Percentiles rank a stretch among this genome's conserved stretches.
Conservation (phyloP, 1,140 invertebrate species). For the Brachionus rotundiformis region DNA sequence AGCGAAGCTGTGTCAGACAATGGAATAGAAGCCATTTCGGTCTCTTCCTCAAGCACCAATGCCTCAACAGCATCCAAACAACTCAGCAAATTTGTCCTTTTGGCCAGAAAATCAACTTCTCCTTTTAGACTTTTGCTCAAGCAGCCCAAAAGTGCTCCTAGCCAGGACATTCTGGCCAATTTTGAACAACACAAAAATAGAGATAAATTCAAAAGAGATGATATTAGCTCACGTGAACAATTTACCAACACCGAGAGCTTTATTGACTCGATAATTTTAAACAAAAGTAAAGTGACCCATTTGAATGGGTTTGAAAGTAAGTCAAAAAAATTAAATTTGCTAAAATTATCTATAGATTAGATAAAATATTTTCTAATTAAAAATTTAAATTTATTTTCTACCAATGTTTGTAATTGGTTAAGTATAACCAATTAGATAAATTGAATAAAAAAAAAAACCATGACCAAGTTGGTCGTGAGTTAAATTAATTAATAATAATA, state of each 20-base stretch:
- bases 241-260: neutral
- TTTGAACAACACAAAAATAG: neutral
- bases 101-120: constrained; percentile 28
- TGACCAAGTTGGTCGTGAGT: too few species aligned
- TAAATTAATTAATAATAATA: too few species aligned
- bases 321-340: neutral
- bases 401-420: too few species aligned
- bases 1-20: neutral
- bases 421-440: too few species aligned
- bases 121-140: neutral
- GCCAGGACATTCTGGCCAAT: neutral
- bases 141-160: neutral
- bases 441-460: too few species aligned
- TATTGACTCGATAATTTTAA: constrained; percentile 5
- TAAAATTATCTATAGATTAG: neutral
- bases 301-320: constrained; percentile 23
- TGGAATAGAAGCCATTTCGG: constrained; percentile 13
- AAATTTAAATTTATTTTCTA: too few species aligned
- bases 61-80: neutral
- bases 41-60: neutral
- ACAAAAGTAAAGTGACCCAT: neutral
- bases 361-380: neutral
- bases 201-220: neutral
- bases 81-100: neutral
- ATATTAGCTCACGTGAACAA: neutral